phyloP scores from a whole-genome alignment of 2,888 invertebrate genomes.

The Chaitophorus viminalis region DNA sequence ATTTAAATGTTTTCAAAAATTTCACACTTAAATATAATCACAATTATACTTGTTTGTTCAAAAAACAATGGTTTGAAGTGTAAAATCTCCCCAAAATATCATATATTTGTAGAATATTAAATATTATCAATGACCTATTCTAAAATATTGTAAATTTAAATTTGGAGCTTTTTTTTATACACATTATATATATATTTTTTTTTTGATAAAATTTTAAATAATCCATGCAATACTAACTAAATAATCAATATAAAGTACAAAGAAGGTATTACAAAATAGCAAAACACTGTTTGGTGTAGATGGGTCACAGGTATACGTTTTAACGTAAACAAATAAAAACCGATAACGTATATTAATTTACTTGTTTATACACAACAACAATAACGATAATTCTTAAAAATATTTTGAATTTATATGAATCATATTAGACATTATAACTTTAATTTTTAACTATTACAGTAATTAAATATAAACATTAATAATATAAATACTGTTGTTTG shows the following conservation, averaged over 20 bases:
- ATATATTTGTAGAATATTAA: neutral
- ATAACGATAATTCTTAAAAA: neutral
- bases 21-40: conserved; percentile 3
- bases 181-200: neutral
- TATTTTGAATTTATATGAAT: neutral
- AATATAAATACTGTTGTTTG: neutral
- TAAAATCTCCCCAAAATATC: neutral
- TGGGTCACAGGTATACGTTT: neutral
- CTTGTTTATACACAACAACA: neutral
- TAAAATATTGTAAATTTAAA: neutral
- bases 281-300: neutral
- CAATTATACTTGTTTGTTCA: neutral
- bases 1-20: conserved; percentile 9
- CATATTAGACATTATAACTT: neutral
- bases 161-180: neutral
- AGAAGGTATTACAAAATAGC: neutral
- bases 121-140: neutral
- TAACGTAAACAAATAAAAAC: neutral
- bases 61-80: neutral
- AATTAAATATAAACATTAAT: neutral
- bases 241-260: neutral
- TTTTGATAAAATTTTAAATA: neutral
- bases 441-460: neutral
- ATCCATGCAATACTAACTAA: neutral
- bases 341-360: neutral